A percentile compares a stretch with the other conserved stretches of the same genome.
These are phyloP conservation scores for Cotesia glomerata DNA, from an alignment of 1,140 invertebrate species.

Conservation along the genomic window DNA sequence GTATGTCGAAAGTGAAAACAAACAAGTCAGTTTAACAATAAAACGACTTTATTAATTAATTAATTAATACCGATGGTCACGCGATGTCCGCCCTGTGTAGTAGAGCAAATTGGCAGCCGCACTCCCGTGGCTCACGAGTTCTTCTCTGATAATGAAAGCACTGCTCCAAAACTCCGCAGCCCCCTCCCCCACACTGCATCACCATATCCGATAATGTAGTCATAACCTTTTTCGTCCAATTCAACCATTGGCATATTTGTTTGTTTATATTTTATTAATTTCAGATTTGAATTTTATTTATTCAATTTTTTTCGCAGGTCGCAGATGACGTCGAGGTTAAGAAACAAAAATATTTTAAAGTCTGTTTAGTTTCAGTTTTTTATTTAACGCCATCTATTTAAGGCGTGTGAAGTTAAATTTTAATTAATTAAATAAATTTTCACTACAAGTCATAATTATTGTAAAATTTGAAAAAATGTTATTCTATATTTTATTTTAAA, in stretches of 20 bases:
- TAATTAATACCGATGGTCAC: constrained; percentile 60
- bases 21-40: neutral
- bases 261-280: constrained; percentile 15
- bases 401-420: no score
- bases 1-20: neutral
- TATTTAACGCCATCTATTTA: no score
- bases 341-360: no score
- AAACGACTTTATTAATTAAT: constrained; percentile 7
- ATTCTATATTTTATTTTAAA: no score
- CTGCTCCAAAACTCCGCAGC: constrained; percentile 82
- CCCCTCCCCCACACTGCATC: constrained; percentile 67
- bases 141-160: constrained; percentile 83
- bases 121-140: constrained; percentile 76
- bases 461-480: no score
- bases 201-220: constrained; percentile 62
- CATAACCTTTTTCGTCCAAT: constrained; percentile 51
- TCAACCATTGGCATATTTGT: constrained; percentile 28
- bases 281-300: no score
- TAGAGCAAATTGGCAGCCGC: constrained; percentile 85
- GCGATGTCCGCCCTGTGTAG: constrained; percentile 79
- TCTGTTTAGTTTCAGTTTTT: no score
- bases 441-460: no score
- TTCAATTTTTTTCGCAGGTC: no score
- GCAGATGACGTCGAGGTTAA: no score
- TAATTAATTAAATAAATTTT: no score